These are phyloP conservation scores for Labeo catla DNA, from an alignment of 2,113 vertebrate species.

Conservation along the genomic window DNA sequence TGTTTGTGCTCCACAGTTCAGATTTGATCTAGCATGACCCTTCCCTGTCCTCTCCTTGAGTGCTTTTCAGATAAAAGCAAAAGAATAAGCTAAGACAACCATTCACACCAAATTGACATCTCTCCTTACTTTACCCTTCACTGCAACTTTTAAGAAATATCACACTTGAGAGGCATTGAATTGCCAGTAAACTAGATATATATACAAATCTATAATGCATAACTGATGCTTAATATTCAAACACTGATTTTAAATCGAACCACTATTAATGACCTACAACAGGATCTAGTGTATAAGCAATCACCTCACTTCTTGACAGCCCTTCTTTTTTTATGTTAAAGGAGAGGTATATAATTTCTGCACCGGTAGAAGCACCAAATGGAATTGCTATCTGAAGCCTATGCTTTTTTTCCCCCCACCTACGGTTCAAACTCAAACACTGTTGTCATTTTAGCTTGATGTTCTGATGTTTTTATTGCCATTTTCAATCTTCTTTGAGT, in stretches of 20 bases:
- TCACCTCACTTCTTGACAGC: background rate
- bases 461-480: background rate
- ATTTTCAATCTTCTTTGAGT: background rate
- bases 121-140: slow-evolving; percentile 11
- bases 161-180: background rate
- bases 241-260: background rate
- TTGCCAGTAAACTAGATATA: background rate
- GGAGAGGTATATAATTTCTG: background rate
- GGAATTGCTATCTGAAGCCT: background rate
- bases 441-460: background rate
- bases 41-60: background rate
- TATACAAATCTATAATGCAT: background rate
- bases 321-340: background rate
- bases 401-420: background rate
- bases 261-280: background rate
- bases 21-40: background rate
- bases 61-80: slow-evolving; percentile 13
- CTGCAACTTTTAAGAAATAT: slow-evolving; percentile 1
- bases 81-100: background rate
- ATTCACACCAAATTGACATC: slow-evolving; percentile 22
- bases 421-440: background rate
- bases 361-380: background rate
- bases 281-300: background rate
- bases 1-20: background rate
- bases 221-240: background rate